Evolutionary conservation across 2,888 invertebrate species (phyloP), one percentile per base, ranked within the genome.

Genomic region (Andricus quercusramuli): DNA sequence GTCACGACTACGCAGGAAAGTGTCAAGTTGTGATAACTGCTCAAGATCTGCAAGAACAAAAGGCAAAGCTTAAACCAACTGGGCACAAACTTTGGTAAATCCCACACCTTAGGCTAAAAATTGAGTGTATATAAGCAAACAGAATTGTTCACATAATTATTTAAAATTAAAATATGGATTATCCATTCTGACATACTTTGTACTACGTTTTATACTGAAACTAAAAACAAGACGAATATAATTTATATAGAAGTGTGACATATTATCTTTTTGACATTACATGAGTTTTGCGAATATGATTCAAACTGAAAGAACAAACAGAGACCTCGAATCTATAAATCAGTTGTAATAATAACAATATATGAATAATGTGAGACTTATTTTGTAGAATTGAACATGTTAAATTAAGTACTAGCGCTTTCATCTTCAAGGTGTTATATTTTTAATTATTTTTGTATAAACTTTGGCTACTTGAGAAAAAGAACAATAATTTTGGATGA

Each of bases 11-110:
- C 59, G 91, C 92, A 3, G 76, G 85, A 5, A 89, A 88, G 81
- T 93, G 93, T 84, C 92, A 92, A 86, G 90, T 91, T n/a, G 78
- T 81, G 78, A 92, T 93, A 62, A 91, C 91, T 0, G 79, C 59
- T 13, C 90, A 86, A 1, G 91, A 91, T 32, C 47, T 93, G 5
- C 85, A 87, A 88, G 85, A 84, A 0, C 86, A 88, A 68, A 87
- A 90, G 3, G 88, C 89, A 37, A 91, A 91, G 79, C 90, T 92
- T 15, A 66, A 66, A n/a, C 20, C 20, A 66, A 66, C 66, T 20
- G 66, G 66, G n/a, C 66, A 66, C 20, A 13, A 37, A 11, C 66
- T 32, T n/a, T 66, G 29, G 29, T 66, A 17, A 66, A n/a, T 47
- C 5, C 17, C 47, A 1, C 17, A 47, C 5, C 5, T 13, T 4